phyloP scores from a whole-genome alignment of 2,797 vertebrate species.

The Heterohyrax brucei region DNA sequence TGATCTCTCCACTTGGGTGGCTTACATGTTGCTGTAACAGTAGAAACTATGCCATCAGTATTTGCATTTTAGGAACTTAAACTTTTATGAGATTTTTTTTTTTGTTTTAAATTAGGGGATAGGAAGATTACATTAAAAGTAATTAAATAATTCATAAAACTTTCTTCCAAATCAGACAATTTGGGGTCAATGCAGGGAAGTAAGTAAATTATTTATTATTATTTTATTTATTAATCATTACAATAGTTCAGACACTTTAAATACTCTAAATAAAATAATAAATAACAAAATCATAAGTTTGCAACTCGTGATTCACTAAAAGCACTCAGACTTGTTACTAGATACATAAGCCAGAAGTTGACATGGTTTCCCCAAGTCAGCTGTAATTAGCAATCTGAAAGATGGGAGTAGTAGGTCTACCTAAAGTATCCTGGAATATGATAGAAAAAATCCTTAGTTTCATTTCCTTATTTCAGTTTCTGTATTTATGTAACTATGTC shows the following conservation, averaged over 20 bases:
- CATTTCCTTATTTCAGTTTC: not conserved
- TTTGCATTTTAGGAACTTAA: conserved; percentile 38
- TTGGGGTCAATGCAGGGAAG: conserved; percentile 35
- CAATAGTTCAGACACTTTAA: conserved; percentile 52
- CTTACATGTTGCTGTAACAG: too few relatives aligned
- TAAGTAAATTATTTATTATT: conserved; percentile 36
- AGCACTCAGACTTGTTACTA: not conserved
- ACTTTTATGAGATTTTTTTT: conserved; percentile 14
- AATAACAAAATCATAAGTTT: conserved; percentile 18
- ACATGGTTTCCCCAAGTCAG: not conserved
- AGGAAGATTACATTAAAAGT: conserved; percentile 52
- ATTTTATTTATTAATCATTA: conserved; percentile 69
- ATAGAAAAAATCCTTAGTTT: conserved; percentile 1
- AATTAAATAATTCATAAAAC: conserved; percentile 56
- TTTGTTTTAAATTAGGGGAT: not conserved
- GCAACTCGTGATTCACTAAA: conserved; percentile 11
- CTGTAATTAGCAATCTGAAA: not conserved
- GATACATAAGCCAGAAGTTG: not conserved
- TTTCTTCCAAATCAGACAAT: conserved; percentile 50
- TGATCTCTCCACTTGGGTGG: too few relatives aligned
- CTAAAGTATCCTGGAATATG: not conserved
- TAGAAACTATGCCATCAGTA: too few relatives aligned
- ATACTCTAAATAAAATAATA: conserved; percentile 38
- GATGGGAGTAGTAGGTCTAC: not conserved
- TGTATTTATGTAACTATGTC: not conserved